phyloP scores from a whole-genome alignment of 2,113 vertebrate genomes.

The Pseudorhombus dupliciocellatus region DNA sequence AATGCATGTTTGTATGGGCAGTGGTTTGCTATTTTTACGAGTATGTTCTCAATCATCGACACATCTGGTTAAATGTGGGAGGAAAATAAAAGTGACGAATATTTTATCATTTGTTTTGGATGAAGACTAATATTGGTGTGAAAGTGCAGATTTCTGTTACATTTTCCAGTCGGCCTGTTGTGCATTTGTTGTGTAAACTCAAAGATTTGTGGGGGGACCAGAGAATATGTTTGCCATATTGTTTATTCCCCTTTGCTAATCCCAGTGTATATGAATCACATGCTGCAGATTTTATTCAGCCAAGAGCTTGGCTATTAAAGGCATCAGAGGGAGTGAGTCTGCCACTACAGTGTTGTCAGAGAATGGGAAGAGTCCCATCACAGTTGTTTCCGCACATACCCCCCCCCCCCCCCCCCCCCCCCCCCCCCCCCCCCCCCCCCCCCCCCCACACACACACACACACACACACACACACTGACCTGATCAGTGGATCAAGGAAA shows the following conservation, averaged over 20 bases:
- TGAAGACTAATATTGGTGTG: not conserved
- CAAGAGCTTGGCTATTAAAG: conserved; percentile 26
- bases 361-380: conserved; percentile 6
- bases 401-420: too few species aligned
- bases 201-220: conserved; percentile 17
- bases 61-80: conserved; percentile 14
- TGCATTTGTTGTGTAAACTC: not conserved
- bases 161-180: not conserved
- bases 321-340: conserved; percentile 10
- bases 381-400: conserved; percentile 19
- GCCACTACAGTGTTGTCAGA: not conserved
- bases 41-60: not conserved
- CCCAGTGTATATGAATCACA: conserved; percentile 18
- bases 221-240: conserved; percentile 13
- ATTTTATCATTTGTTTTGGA: not conserved
- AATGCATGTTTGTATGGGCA: not conserved
- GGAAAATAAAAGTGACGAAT: not conserved
- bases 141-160: not conserved
- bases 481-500: conserved; percentile 7
- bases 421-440: too few species aligned
- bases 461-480: not conserved
- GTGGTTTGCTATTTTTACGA: not conserved
- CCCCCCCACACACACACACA: too few species aligned
- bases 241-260: conserved; percentile 32
- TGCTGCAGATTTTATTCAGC: not conserved